Evolutionary conservation across 2,113 vertebrate species (phyloP), one percentile per base, ranked within the genome.

Genomic region (Psittacus erithacus): DNA sequence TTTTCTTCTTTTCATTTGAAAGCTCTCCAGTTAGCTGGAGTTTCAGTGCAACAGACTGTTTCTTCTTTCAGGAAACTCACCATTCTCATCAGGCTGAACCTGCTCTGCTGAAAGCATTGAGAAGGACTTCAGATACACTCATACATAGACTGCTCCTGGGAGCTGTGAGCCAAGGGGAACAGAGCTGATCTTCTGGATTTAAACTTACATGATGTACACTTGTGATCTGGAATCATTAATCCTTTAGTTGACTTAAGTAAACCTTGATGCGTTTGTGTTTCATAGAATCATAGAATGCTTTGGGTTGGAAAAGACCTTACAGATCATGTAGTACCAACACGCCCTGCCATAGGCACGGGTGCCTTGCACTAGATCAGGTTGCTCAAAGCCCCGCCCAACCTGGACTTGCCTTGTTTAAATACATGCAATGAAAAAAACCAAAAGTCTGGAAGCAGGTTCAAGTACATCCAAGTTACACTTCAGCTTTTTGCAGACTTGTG

Each of bases 71-170:
- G 68, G 28, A 82, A 92, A 69, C 9, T 46, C 35, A 47, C 43
- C 27, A 2, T 19, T 50, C 38, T 46, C 10, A 52, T 4, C 27
- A 62, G 13, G 25, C 3, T 74, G 52, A 90, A 73, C n/a, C 5
- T 78, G 18, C 25, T 69, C 10, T 82, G 24, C 52, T 67, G 59
- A 77, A 88, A 92, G 11, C 15, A 16, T 25, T 24, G 38, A 25
- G 67, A 74, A 70, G 43, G 52, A 38, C 25, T 68, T 47, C 52
- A 80, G 44, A 38, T 38, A 17, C 2, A 15, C 5, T 8, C 0
- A 0, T 14, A 7, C 38, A 57, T 3, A 19, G 23, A 14, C 16
- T 8, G 1, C 2, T 47, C 10, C 65, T 31, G 28, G 29, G 2
- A 79, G 7, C 23, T 64, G 16, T 29, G 27, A 81, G 46, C 17